These are phyloP conservation scores for Poecilus cupreus DNA, from an alignment of 2,888 invertebrate species.

Conservation along the genomic window DNA sequence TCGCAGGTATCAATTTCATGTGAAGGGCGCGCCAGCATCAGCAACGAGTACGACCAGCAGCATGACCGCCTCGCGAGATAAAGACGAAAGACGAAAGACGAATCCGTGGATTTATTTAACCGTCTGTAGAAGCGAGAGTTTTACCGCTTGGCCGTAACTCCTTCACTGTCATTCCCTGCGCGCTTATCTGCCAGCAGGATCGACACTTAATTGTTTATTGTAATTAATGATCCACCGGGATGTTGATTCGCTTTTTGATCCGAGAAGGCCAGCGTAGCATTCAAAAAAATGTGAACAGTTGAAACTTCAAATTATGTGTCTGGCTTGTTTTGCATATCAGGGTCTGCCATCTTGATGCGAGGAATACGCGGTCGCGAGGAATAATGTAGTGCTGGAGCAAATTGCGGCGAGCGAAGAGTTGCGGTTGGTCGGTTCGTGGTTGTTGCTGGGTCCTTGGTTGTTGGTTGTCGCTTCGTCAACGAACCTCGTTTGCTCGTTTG, in stretches of 20 bases:
- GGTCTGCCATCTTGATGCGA: constrained; percentile 55
- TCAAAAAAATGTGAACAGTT: constrained; percentile 55
- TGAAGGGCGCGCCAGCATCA: background rate
- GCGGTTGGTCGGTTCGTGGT: background rate
- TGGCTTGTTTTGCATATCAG: constrained; percentile 58
- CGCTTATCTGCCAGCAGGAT: constrained; percentile 54
- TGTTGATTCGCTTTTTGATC: constrained; percentile 55
- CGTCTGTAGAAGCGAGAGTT: constrained; percentile 31
- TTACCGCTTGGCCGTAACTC: constrained; percentile 48
- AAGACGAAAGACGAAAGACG: background rate
- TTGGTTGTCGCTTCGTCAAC: constrained; percentile 9
- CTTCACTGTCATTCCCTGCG: constrained; percentile 53
- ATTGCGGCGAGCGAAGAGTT: constrained; percentile 30
- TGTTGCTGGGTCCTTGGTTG: background rate
- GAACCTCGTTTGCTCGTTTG: constrained; percentile 4
- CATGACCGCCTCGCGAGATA: background rate
- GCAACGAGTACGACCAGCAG: background rate
- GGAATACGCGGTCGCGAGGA: constrained; percentile 42
- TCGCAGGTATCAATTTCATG: constrained; percentile 7
- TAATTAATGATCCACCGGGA: constrained; percentile 58
- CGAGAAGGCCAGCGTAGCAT: constrained; percentile 47
- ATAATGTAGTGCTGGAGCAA: constrained; percentile 47
- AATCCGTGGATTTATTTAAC: constrained; percentile 38
- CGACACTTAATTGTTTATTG: constrained; percentile 60
- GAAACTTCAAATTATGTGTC: constrained; percentile 59